Conservation (phyloP, 1,140 invertebrate species). For the Frieseomelitta varia region DNA sequence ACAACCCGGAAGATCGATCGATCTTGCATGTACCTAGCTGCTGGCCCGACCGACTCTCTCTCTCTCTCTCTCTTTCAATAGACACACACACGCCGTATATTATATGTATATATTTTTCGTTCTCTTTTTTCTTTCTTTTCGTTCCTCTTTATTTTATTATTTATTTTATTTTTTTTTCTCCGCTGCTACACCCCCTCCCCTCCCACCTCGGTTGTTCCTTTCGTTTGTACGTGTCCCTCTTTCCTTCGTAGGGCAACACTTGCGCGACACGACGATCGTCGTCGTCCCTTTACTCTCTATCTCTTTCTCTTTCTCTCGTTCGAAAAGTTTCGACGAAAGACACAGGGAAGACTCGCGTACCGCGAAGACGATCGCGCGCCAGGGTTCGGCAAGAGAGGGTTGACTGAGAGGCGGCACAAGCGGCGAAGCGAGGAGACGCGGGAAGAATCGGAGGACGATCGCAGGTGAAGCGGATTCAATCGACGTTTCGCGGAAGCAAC, state of each 20-base stretch:
- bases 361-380: neutral
- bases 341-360: neutral
- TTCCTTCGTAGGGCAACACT: neutral
- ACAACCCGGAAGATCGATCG: conserved; percentile 25
- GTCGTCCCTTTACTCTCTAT: too few species aligned
- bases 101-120: neutral
- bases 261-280: too few species aligned
- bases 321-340: neutral
- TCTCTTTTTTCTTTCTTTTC: neutral
- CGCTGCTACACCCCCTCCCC: neutral
- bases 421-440: conserved; percentile 11
- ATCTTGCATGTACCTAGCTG: conserved; percentile 38
- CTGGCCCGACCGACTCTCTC: neutral
- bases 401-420: neutral
- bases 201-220: too few species aligned
- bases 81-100: too few species aligned
- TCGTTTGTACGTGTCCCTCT: too few species aligned
- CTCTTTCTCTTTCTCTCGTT: neutral
- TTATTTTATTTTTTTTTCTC: neutral
- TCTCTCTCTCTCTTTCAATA: too few species aligned
- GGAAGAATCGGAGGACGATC: neutral
- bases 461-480: neutral
- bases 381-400: conserved; percentile 4
- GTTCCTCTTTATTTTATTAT: neutral
- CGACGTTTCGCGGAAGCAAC: neutral